phyloP scores from a whole-genome alignment of 2,113 vertebrate species.

The Ploceus nigricollis region DNA sequence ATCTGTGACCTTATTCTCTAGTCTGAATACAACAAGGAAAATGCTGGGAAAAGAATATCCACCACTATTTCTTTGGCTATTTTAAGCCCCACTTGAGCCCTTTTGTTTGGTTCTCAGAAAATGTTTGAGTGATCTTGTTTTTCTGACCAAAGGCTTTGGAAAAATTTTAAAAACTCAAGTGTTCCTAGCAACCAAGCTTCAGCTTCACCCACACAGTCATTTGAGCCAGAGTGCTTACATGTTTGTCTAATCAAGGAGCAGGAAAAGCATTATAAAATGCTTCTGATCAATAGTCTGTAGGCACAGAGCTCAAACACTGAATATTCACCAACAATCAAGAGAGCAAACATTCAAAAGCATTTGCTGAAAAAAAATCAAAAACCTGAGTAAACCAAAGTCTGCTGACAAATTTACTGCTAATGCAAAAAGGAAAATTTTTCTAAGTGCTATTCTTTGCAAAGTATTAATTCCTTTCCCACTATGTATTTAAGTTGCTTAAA shows the following conservation, averaged over 20 bases:
- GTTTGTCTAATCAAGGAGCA: slow-evolving; percentile 3
- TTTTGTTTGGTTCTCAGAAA: not conserved
- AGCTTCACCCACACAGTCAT: not conserved
- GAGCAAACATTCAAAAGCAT: not conserved
- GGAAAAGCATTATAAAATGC: not conserved
- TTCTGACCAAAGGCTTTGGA: not conserved
- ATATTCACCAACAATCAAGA: slow-evolving; percentile 3
- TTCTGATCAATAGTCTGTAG: slow-evolving; percentile 37
- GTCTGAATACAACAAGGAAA: not conserved
- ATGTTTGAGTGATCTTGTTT: not conserved
- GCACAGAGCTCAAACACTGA: not conserved
- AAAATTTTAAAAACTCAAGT: not conserved
- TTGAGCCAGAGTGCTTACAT: not conserved
- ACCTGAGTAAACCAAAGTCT: not conserved
- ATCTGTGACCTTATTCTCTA: not conserved
- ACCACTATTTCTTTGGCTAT: not conserved
- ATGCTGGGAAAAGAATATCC: not conserved
- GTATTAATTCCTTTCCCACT: not conserved
- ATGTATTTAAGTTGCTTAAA: not conserved
- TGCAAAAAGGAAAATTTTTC: not conserved
- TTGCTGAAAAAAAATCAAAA: not conserved
- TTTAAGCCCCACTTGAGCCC: not conserved
- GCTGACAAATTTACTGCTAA: not conserved
- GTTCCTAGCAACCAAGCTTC: not conserved
- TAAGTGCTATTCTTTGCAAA: not conserved